These are phyloP conservation scores for Stenodera caucasica DNA, from an alignment of 2,888 invertebrate genomes.

Conservation along the genomic window DNA sequence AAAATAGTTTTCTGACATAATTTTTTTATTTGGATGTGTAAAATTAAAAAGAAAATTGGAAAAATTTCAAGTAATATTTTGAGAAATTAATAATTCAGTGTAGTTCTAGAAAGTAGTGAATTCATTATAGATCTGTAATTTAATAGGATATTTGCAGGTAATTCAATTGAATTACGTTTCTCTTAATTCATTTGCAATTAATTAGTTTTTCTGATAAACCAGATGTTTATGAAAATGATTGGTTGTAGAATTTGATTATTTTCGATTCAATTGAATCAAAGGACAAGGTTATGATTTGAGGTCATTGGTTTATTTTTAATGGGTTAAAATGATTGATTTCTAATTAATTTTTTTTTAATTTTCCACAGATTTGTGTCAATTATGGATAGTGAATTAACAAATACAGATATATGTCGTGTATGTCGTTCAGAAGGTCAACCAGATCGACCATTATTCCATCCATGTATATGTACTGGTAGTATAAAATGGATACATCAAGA, in stretches of 20 bases:
- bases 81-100: too few relatives aligned
- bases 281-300: background rate
- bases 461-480: constrained; percentile 98
- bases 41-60: background rate
- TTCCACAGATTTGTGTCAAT: background rate
- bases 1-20: background rate
- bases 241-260: background rate
- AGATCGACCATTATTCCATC: constrained; percentile 94
- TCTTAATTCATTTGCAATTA: background rate
- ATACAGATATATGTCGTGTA: constrained; percentile 93
- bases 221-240: background rate
- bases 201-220: background rate
- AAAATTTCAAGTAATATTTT: background rate
- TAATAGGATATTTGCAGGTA: background rate
- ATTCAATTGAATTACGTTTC: background rate
- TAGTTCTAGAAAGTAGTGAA: too few relatives aligned
- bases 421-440: constrained; percentile 92
- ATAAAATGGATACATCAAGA: constrained; percentile 99
- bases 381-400: constrained; percentile 58
- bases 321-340: background rate
- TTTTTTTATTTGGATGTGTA: background rate
- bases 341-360: constrained; percentile 6
- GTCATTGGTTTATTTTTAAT: background rate
- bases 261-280: background rate
- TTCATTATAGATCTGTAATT: too few relatives aligned